These are phyloP conservation scores for Melopsittacus undulatus DNA, from an alignment of 2,797 vertebrate genomes.

Conservation along the genomic window DNA sequence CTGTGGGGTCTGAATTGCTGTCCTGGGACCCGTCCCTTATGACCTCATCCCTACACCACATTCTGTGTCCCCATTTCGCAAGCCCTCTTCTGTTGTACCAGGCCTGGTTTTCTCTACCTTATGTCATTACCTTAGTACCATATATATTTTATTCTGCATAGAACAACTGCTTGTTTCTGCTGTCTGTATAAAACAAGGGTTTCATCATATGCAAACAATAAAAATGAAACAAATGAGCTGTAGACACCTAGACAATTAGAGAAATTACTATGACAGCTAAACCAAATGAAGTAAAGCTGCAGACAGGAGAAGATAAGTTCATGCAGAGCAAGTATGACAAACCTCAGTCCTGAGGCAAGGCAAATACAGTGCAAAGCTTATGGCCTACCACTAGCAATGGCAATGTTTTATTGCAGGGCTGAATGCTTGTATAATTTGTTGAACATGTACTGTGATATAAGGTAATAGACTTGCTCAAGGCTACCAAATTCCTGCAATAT, in stretches of 20 bases:
- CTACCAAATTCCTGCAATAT: not conserved
- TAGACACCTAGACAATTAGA: not conserved
- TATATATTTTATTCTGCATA: not conserved
- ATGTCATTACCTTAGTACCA: not conserved
- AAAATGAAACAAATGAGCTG: not conserved
- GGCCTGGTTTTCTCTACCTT: not conserved
- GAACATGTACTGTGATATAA: not conserved
- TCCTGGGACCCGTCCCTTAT: not conserved
- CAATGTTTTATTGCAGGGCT: not conserved
- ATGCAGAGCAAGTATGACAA: not conserved
- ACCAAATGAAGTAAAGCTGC: not conserved
- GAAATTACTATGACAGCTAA: not conserved
- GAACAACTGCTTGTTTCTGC: not conserved
- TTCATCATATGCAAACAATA: not conserved
- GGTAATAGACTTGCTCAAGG: not conserved
- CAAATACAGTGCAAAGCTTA: not conserved
- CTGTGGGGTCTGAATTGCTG: not conserved
- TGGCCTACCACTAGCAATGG: not conserved
- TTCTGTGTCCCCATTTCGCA: not conserved
- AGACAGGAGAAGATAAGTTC: not conserved
- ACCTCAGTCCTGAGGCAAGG: rapidly evolving
- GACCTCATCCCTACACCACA: not conserved
- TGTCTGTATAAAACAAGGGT: not conserved
- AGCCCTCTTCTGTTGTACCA: not conserved
- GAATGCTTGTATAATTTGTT: not conserved